Conservation (phyloP, 2,888 invertebrate genomes). For the Platycheirus albimanus region DNA sequence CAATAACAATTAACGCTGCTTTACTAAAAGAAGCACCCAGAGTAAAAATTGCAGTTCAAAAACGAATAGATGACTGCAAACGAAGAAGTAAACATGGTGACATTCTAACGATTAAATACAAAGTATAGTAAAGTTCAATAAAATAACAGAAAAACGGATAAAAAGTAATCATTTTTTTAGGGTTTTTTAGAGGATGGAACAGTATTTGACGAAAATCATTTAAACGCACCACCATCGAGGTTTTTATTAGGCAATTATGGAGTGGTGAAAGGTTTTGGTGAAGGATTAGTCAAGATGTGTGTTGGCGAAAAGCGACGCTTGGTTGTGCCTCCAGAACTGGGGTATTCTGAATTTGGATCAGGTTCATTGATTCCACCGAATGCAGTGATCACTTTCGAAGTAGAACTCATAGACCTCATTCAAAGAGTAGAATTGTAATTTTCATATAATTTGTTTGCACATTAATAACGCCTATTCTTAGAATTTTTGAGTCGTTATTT, state of each 20-base stretch:
- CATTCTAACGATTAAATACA: too few species aligned
- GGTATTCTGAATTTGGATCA: constrained; percentile 38
- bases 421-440: constrained; percentile 43
- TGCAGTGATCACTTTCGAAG: constrained; percentile 39
- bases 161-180: too few species aligned
- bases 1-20: constrained; percentile 19
- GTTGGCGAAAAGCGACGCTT: constrained; percentile 84
- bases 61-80: constrained; percentile 89
- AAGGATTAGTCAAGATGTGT: constrained; percentile 94
- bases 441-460: too few species aligned
- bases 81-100: constrained; percentile 91
- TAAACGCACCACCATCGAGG: constrained; percentile 93
- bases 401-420: constrained; percentile 36
- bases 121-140: too few species aligned
- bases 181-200: constrained; percentile 41
- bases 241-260: constrained; percentile 95
- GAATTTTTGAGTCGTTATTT: too few species aligned
- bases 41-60: constrained; percentile 92
- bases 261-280: constrained; percentile 97
- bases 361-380: constrained; percentile 38
- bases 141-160: too few species aligned
- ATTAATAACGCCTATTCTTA: too few species aligned
- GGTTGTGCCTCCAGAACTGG: constrained; percentile 45
- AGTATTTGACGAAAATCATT: constrained; percentile 86
- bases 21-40: constrained; percentile 81